Evolutionary conservation across 2,797 vertebrate species (phyloP).

Genomic region (Smutsia gigantea): DNA sequence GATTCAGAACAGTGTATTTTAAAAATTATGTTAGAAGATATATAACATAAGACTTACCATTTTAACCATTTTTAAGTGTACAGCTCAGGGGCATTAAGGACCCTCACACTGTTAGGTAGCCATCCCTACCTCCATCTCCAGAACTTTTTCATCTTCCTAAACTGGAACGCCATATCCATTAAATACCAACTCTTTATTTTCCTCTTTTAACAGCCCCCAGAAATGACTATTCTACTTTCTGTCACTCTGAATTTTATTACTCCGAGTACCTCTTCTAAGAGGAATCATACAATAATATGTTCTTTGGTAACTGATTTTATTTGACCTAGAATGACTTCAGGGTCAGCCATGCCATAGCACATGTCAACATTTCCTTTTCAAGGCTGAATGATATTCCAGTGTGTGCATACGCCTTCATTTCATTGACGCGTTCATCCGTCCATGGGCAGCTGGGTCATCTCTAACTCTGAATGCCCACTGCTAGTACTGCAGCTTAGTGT

Average conservation of each 20-base stretch:
- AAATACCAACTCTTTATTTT: background rate
- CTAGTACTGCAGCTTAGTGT: background rate
- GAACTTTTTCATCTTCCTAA: background rate
- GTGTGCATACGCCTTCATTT: background rate
- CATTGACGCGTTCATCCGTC: background rate
- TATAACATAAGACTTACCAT: background rate
- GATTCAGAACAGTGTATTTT: background rate
- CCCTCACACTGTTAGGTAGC: background rate
- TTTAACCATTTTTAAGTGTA: background rate
- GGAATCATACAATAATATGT: too few relatives aligned
- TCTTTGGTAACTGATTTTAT: background rate
- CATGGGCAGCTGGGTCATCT: background rate
- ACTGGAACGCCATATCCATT: background rate
- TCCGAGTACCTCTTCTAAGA: background rate
- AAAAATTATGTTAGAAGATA: background rate
- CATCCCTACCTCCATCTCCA: background rate
- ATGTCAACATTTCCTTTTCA: background rate
- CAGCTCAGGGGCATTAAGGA: background rate
- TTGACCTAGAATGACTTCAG: background rate
- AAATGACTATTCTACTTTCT: background rate
- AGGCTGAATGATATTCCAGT: background rate
- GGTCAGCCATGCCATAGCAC: background rate
- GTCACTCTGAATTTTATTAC: background rate
- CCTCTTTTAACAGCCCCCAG: background rate
- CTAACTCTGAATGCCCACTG: background rate